Percentiles rank a stretch among this genome's conserved stretches.
These are phyloP conservation scores for Drosophila sturtevanti DNA, from an alignment of 1,140 invertebrate genomes.

Conservation along the genomic window DNA sequence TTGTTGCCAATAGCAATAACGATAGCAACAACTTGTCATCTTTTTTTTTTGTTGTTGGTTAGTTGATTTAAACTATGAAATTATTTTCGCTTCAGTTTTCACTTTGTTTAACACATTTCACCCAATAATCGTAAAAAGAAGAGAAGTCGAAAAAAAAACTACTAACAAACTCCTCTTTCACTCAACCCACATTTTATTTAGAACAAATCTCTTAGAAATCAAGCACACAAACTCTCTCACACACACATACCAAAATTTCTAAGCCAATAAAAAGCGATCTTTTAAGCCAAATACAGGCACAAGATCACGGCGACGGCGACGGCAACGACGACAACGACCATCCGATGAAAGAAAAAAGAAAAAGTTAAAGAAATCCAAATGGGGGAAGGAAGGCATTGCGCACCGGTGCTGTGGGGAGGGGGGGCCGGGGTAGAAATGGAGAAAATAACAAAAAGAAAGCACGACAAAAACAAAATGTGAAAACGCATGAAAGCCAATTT, in stretches of 20 bases:
- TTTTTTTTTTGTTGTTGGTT: no score
- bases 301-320: constrained; percentile 30
- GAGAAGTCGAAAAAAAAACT: neutral
- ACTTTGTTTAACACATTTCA: constrained; percentile 64
- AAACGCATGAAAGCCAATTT: constrained; percentile 80
- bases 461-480: constrained; percentile 81
- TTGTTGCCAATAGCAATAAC: constrained; percentile 11
- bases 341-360: constrained; percentile 41
- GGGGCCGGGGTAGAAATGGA: neutral
- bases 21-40: constrained; percentile 3
- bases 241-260: constrained; percentile 53
- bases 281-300: constrained; percentile 57
- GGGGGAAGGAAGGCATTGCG: constrained; percentile 11
- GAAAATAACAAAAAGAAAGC: constrained; percentile 65
- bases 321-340: constrained; percentile 18
- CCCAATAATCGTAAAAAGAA: constrained; percentile 60
- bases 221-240: constrained; percentile 13
- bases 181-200: constrained; percentile 75
- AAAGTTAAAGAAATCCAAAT: constrained; percentile 68
- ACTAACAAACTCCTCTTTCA: constrained; percentile 56
- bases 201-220: constrained; percentile 71
- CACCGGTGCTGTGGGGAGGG: neutral
- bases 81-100: constrained; percentile 50
- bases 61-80: constrained; percentile 28
- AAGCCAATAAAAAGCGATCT: constrained; percentile 74